phyloP scores from a whole-genome alignment of 2,888 invertebrate species.

The Axea sp. region DNA sequence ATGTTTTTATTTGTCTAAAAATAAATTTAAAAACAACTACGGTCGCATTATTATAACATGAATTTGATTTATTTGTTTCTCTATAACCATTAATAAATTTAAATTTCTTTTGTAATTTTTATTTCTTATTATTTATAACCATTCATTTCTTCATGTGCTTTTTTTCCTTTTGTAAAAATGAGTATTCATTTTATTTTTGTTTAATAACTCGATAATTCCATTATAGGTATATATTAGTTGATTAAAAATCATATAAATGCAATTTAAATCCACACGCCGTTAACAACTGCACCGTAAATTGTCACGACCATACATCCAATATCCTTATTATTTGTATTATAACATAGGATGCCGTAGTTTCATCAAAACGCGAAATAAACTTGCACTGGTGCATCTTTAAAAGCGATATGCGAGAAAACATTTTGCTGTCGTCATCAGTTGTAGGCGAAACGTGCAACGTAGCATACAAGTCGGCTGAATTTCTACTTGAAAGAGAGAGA shows the following conservation, averaged over 20 bases:
- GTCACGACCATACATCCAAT: constrained; percentile 4
- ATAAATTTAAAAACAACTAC: too few species aligned
- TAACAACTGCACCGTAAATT: constrained; percentile 1
- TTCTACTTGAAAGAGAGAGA: constrained; percentile 24
- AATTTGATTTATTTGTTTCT: too few species aligned
- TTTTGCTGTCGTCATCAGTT: constrained; percentile 65
- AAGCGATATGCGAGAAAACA: constrained; percentile 50
- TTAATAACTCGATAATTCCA: too few species aligned
- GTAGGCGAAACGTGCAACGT: constrained; percentile 54
- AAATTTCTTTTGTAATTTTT: too few species aligned
- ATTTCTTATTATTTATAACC: too few species aligned
- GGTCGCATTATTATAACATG: too few species aligned
- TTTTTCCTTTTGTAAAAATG: too few species aligned
- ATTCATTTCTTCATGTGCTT: too few species aligned
- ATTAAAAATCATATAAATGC: too few species aligned
- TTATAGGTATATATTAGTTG: background rate
- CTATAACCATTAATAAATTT: too few species aligned
- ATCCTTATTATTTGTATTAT: constrained; percentile 31
- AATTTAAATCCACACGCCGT: background rate
- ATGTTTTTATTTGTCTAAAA: too few species aligned
- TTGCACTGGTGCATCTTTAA: constrained; percentile 29
- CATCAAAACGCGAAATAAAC: constrained; percentile 43
- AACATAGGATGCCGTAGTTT: constrained; percentile 30
- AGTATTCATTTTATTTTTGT: too few species aligned
- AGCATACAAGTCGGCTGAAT: constrained; percentile 51